Percentiles rank a stretch among this genome's conserved stretches.
These are phyloP conservation scores for Synchiropus splendidus DNA, from an alignment of 2,113 vertebrate genomes.

Conservation along the genomic window DNA sequence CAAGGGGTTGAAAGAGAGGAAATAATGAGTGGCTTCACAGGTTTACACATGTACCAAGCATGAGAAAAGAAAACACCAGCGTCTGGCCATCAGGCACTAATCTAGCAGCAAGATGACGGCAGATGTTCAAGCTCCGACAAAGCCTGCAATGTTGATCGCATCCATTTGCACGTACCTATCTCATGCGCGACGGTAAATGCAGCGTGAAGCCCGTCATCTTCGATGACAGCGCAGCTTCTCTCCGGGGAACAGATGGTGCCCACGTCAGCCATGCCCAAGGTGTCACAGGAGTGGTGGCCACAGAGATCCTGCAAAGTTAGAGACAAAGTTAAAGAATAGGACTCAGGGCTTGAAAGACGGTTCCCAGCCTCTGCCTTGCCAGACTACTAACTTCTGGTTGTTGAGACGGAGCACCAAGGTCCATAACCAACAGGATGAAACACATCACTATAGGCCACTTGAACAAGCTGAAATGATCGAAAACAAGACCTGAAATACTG, in stretches of 20 bases:
- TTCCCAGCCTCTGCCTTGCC: too few relatives aligned
- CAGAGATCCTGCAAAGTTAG: conserved; percentile 81
- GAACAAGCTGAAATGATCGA: too few relatives aligned
- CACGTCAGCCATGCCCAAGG: conserved; percentile 98
- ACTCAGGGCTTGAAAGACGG: too few relatives aligned
- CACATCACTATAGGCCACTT: too few relatives aligned
- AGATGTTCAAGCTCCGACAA: conserved; percentile 13
- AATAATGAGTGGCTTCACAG: background rate
- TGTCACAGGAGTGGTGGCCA: conserved; percentile 97
- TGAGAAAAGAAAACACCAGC: conserved; percentile 18
- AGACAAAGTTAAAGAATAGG: background rate
- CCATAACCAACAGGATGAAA: too few relatives aligned
- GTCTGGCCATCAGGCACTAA: background rate
- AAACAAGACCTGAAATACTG: too few relatives aligned
- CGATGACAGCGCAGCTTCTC: conserved; percentile 97
- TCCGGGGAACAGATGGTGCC: conserved; percentile 96
- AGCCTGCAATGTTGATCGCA: background rate
- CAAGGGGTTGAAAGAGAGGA: background rate
- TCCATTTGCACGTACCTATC: conserved; percentile 72
- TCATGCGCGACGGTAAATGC: conserved; percentile 97
- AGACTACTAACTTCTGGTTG: too few relatives aligned
- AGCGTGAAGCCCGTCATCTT: conserved; percentile 95
- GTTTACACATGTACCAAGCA: conserved; percentile 8
- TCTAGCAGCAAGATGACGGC: conserved; percentile 10
- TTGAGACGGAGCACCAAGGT: too few relatives aligned